These are phyloP conservation scores for Brachylomia viminalis DNA, from an alignment of 2,888 invertebrate genomes.

Conservation along the genomic window DNA sequence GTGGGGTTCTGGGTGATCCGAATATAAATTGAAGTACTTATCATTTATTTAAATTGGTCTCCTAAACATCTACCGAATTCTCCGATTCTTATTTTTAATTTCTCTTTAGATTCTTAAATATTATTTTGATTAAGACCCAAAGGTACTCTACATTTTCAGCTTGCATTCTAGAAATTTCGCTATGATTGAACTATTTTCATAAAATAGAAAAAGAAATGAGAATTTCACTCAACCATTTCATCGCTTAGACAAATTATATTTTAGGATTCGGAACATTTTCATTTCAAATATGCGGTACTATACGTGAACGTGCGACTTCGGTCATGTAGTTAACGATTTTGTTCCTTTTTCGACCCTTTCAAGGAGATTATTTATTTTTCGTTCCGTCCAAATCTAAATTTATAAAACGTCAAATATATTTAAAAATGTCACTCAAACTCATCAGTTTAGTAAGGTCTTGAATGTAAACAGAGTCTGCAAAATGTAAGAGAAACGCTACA, in stretches of 20 bases:
- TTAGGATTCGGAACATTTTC: constrained; percentile 60
- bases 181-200: constrained; percentile 54
- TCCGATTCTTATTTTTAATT: constrained; percentile 30
- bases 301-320: constrained; percentile 47
- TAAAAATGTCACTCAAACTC: constrained; percentile 10
- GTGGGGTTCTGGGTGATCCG: not conserved
- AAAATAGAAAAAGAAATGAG: constrained; percentile 61
- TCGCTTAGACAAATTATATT: constrained; percentile 60
- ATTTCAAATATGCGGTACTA: constrained; percentile 46
- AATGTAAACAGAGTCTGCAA: constrained; percentile 14
- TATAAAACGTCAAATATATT: not conserved
- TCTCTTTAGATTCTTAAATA: constrained; percentile 27
- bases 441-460: constrained; percentile 2
- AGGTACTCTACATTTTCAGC: constrained; percentile 17
- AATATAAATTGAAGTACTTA: constrained; percentile 18
- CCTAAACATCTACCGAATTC: constrained; percentile 3
- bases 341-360: constrained; percentile 45
- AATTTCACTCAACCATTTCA: constrained; percentile 56
- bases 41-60: constrained; percentile 26
- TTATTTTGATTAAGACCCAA: constrained; percentile 45
- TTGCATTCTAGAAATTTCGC: constrained; percentile 35
- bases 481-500: constrained; percentile 20
- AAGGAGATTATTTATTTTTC: constrained; percentile 51
- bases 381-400: constrained; percentile 18
- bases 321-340: constrained; percentile 30